Conservation (phyloP, 2,888 invertebrate species). For the Acleris literana region DNA sequence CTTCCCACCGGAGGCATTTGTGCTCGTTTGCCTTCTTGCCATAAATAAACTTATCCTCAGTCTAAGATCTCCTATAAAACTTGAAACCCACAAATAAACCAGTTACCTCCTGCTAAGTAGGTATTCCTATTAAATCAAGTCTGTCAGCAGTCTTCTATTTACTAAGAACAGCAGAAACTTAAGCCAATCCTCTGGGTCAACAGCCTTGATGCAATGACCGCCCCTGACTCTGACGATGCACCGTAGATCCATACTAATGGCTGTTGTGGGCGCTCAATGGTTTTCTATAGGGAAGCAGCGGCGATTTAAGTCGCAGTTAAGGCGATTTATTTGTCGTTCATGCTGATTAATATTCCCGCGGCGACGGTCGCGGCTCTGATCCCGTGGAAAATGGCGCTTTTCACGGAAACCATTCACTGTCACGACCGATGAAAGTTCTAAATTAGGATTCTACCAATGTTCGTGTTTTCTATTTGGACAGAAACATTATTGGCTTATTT, state of each 20-base stretch:
- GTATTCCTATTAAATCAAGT: too few species aligned
- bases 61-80: too few species aligned
- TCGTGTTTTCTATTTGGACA: not conserved
- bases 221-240: too few species aligned
- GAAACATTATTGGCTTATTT: not conserved
- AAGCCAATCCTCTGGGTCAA: slow-evolving; percentile 5
- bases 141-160: too few species aligned
- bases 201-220: slow-evolving; percentile 1
- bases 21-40: too few species aligned
- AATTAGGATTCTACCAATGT: slow-evolving; percentile 17
- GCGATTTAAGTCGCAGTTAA: slow-evolving; percentile 18
- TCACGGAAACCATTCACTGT: slow-evolving; percentile 66
- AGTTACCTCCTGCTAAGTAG: too few species aligned
- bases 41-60: too few species aligned
- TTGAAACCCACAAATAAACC: too few species aligned
- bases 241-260: too few species aligned
- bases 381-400: slow-evolving; percentile 64
- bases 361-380: slow-evolving; percentile 69
- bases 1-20: too few species aligned
- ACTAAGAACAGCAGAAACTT: not conserved
- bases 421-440: slow-evolving; percentile 57
- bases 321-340: slow-evolving; percentile 37
- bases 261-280: not conserved
- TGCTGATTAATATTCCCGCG: slow-evolving; percentile 58
- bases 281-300: slow-evolving; percentile 1